Percentiles rank a stretch among this genome's conserved stretches.
These are phyloP conservation scores for Motacilla tschutschensis DNA, from an alignment of 2,113 vertebrate genomes.

Conservation along the genomic window DNA sequence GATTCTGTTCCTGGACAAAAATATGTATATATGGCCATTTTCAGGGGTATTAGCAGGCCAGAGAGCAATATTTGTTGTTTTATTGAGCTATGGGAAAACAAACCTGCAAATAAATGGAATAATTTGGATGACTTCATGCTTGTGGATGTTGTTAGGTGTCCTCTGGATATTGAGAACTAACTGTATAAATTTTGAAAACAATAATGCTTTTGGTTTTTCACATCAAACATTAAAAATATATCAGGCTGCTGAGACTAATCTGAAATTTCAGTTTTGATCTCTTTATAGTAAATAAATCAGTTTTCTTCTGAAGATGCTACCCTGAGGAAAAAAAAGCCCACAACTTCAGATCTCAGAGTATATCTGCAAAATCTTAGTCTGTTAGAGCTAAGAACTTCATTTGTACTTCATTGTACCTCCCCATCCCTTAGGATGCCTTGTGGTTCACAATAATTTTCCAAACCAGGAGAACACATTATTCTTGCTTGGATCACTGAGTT, in stretches of 20 bases:
- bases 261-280: not conserved
- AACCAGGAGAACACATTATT: not conserved
- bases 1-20: not conserved
- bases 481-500: not conserved
- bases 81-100: not conserved
- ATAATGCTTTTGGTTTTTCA: not conserved
- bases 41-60: not conserved
- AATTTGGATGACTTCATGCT: not conserved
- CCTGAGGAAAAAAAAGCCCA: accelerated
- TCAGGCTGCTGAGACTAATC: not conserved
- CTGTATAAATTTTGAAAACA: not conserved
- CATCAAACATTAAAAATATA: not conserved
- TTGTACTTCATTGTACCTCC: not conserved
- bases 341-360: not conserved
- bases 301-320: not conserved
- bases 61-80: not conserved
- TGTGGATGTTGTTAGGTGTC: not conserved
- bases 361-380: not conserved
- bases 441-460: slow-evolving; percentile 24
- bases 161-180: not conserved
- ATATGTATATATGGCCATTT: not conserved
- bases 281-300: not conserved
- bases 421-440: not conserved
- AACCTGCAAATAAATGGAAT: not conserved
- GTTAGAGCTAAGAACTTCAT: not conserved